phyloP scores from a whole-genome alignment of 1,140 invertebrate species.

The Zaprionus camerounensis region DNA sequence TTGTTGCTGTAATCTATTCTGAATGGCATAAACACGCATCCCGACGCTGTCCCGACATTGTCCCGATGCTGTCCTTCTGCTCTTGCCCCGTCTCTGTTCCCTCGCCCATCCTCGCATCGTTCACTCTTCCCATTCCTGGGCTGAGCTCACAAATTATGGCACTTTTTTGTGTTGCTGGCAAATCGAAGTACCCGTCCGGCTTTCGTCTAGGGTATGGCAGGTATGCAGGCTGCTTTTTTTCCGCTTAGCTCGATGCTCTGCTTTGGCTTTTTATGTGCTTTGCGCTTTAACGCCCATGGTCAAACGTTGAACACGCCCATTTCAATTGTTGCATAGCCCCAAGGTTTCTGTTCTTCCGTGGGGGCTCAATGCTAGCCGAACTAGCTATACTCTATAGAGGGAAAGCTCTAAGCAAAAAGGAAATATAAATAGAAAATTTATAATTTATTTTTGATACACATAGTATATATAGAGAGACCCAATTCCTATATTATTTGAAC shows the following conservation, averaged over 20 bases:
- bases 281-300: conserved; percentile 24
- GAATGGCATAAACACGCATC: conserved; percentile 5
- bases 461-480: rapidly evolving
- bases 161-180: conserved; percentile 1
- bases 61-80: neutral
- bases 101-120: neutral
- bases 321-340: conserved; percentile 10
- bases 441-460: neutral
- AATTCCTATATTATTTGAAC: too few species aligned
- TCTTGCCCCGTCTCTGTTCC: too few species aligned
- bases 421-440: neutral
- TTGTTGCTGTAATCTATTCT: conserved; percentile 20
- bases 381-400: neutral
- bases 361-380: neutral
- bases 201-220: neutral
- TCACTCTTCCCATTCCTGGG: neutral
- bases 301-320: conserved; percentile 41
- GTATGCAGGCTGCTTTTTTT: neutral
- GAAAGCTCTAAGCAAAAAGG: neutral
- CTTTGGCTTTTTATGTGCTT: conserved; percentile 24
- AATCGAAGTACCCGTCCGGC: neutral
- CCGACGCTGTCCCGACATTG: neutral
- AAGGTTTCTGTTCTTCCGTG: neutral
- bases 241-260: neutral
- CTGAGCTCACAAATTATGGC: conserved; percentile 8